phyloP scores from a whole-genome alignment of 2,797 vertebrate genomes.

The Diceros bicornis region DNA sequence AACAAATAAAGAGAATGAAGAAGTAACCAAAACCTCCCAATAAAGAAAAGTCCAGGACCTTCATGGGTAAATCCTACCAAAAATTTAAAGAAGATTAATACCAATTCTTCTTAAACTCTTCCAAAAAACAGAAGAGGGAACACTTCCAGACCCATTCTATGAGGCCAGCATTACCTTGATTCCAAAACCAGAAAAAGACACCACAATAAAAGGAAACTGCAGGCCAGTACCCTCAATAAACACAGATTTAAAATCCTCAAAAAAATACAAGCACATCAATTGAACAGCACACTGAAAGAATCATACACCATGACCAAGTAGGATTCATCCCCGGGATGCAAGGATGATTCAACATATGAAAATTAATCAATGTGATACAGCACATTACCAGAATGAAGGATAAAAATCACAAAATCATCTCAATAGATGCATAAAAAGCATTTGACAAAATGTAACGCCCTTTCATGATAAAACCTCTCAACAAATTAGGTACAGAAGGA shows the following conservation, averaged over 20 bases:
- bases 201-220: not conserved
- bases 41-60: not conserved
- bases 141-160: not conserved
- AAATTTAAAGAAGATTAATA: not conserved
- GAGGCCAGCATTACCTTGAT: not conserved
- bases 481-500: not conserved
- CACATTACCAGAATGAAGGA: not conserved
- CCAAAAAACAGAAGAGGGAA: not conserved
- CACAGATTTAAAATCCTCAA: not conserved
- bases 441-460: not conserved
- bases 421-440: not conserved
- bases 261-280: not conserved
- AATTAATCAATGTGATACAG: not conserved
- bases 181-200: not conserved
- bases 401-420: not conserved
- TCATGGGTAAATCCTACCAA: not conserved
- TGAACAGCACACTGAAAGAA: not conserved
- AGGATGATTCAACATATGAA: not conserved
- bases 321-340: not conserved
- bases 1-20: not conserved
- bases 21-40: not conserved
- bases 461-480: not conserved
- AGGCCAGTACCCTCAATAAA: not conserved
- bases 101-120: not conserved
- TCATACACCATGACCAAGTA: not conserved